These are phyloP conservation scores for Chrysolina oricalcia DNA, from an alignment of 2,888 invertebrate species.

Conservation along the genomic window DNA sequence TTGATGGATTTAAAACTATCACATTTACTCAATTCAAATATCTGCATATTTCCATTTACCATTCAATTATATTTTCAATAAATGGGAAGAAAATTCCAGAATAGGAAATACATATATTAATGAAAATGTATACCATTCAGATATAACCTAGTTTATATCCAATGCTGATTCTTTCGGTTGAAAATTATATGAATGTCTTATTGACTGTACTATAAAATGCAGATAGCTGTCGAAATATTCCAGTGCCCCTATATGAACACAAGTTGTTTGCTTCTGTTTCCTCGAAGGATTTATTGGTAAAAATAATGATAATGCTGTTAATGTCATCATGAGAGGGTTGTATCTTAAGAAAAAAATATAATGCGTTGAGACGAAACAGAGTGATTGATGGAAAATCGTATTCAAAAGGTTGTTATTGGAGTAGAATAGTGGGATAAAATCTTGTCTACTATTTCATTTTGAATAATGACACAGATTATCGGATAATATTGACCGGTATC, in stretches of 20 bases:
- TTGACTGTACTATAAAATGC: background rate
- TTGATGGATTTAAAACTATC: too few relatives aligned
- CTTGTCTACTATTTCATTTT: background rate
- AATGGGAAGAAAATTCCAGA: too few relatives aligned
- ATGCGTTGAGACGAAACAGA: constrained; percentile 36
- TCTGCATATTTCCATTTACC: too few relatives aligned
- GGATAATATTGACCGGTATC: background rate
- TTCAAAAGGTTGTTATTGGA: background rate
- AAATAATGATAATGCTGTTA: constrained; percentile 52
- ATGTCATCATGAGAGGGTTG: constrained; percentile 52
- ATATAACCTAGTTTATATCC: too few relatives aligned
- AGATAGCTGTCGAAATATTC: background rate
- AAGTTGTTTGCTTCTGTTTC: constrained; percentile 51
- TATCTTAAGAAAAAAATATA: constrained; percentile 40
- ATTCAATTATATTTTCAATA: too few relatives aligned
- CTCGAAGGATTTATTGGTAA: constrained; percentile 55
- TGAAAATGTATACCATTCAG: too few relatives aligned
- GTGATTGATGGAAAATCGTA: constrained; percentile 42
- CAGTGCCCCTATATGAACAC: background rate
- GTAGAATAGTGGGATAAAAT: background rate
- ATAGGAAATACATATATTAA: too few relatives aligned
- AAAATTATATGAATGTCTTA: background rate
- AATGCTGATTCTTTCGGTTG: too few relatives aligned
- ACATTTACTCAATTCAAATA: too few relatives aligned
- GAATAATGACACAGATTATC: background rate